These are phyloP conservation scores for Zaprionus camerounensis DNA, from an alignment of 1,140 invertebrate genomes.

Conservation along the genomic window DNA sequence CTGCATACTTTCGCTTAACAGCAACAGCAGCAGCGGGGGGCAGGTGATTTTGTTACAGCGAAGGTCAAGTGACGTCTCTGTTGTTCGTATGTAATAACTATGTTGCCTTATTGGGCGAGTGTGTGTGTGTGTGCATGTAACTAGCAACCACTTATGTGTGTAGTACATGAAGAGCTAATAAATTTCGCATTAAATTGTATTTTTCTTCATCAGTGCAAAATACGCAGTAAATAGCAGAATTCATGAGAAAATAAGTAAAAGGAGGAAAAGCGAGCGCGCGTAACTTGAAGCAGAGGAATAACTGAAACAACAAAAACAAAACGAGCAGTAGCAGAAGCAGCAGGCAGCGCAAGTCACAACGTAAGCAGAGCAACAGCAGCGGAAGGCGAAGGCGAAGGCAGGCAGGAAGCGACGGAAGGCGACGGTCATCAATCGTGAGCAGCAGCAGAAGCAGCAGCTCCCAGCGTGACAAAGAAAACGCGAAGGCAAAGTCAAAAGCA, in stretches of 20 bases:
- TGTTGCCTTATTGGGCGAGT: slow-evolving; percentile 6
- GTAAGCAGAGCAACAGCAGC: neutral
- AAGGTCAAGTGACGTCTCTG: slow-evolving; percentile 60
- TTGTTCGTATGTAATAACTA: slow-evolving; percentile 34
- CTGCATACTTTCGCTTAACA: slow-evolving; percentile 5
- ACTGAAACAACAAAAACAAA: slow-evolving; percentile 9
- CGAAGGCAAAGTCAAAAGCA: slow-evolving; percentile 20
- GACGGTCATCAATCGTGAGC: slow-evolving; percentile 17
- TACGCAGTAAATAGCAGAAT: slow-evolving; percentile 33
- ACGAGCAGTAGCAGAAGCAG: slow-evolving; percentile 10
- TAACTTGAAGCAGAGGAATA: slow-evolving; percentile 14
- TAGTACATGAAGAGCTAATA: slow-evolving; percentile 1
- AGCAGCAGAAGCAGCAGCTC: slow-evolving; percentile 10
- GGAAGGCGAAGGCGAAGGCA: neutral
- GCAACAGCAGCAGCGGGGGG: neutral
- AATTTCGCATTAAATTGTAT: slow-evolving; percentile 6
- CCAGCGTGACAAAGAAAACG: slow-evolving; percentile 2
- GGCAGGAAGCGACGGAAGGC: neutral
- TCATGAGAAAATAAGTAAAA: slow-evolving; percentile 4
- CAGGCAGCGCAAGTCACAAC: neutral
- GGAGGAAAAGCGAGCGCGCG: neutral
- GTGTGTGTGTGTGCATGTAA: slow-evolving; percentile 14
- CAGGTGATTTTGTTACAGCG: slow-evolving; percentile 25
- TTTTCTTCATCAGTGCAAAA: slow-evolving; percentile 36
- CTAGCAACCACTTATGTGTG: slow-evolving; percentile 9